Evolutionary conservation across 2,113 vertebrate species (phyloP).

Genomic region (Ochotona curzoniae): DNA sequence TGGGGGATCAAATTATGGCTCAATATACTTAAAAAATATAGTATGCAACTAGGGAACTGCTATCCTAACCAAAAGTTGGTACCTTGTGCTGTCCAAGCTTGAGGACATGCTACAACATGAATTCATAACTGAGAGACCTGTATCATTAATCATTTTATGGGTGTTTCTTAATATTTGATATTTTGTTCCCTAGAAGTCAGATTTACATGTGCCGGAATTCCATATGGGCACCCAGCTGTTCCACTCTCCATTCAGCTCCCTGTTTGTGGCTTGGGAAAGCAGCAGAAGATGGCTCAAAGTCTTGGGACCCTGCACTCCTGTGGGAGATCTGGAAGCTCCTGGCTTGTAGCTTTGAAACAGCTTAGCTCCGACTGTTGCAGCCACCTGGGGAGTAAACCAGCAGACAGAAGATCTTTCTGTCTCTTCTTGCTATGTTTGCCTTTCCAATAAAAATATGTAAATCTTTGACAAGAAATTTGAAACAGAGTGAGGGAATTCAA

Average conservation of each 20-base stretch:
- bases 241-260: too few species aligned
- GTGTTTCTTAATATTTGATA: constrained; percentile 37
- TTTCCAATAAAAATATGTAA: too few species aligned
- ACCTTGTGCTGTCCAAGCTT: background rate
- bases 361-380: too few species aligned
- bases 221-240: too few species aligned
- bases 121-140: background rate
- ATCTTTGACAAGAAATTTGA: background rate
- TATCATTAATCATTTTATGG: constrained; percentile 38
- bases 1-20: background rate
- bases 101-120: background rate
- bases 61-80: background rate
- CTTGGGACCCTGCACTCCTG: too few species aligned
- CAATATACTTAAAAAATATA: background rate
- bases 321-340: too few species aligned
- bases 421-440: too few species aligned
- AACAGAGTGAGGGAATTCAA: constrained; percentile 2
- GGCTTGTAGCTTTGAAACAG: too few species aligned
- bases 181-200: constrained; percentile 32
- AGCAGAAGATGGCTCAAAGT: too few species aligned
- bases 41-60: background rate
- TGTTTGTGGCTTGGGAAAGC: too few species aligned
- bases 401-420: background rate
- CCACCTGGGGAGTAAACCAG: background rate
- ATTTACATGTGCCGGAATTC: too few species aligned